Conservation (phyloP, 2,113 vertebrate genomes). For the Nothocercus nigrocapillus region DNA sequence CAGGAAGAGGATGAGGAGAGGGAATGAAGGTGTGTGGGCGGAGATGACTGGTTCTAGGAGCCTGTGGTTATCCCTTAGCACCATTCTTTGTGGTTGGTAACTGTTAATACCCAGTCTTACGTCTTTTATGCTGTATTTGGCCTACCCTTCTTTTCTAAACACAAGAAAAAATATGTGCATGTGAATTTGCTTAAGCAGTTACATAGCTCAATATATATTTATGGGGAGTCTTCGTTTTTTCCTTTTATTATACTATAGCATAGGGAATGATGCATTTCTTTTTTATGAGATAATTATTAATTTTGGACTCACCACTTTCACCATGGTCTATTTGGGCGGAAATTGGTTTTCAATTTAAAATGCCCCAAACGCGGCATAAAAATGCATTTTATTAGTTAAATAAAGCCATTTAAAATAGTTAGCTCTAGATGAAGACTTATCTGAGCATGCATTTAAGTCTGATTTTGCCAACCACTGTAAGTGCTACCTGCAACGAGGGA, state of each 20-base stretch:
- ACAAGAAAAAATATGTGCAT: not conserved
- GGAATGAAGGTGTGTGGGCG: not conserved
- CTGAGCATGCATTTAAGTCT: not conserved
- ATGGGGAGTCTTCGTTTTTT: not conserved
- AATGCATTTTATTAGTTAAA: constrained; percentile 14
- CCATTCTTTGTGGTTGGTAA: not conserved
- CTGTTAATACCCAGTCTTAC: not conserved
- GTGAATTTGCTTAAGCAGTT: constrained; percentile 7
- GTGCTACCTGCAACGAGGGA: not conserved
- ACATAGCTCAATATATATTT: not conserved
- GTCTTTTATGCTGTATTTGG: not conserved
- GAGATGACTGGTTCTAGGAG: not conserved
- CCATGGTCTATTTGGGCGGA: not conserved
- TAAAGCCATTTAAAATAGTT: constrained; percentile 6
- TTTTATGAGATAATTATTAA: constrained; percentile 42
- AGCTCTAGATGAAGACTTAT: not conserved
- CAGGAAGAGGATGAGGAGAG: not conserved
- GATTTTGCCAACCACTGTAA: constrained; percentile 37
- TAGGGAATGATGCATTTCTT: not conserved
- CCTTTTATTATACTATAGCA: not conserved
- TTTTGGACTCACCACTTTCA: not conserved
- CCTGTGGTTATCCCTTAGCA: not conserved
- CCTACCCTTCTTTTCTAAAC: not conserved
- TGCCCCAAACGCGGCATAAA: not conserved
- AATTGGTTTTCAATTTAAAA: constrained; percentile 35